Conservation (phyloP, 2,888 invertebrate species). For the Tinea semifulvella region DNA sequence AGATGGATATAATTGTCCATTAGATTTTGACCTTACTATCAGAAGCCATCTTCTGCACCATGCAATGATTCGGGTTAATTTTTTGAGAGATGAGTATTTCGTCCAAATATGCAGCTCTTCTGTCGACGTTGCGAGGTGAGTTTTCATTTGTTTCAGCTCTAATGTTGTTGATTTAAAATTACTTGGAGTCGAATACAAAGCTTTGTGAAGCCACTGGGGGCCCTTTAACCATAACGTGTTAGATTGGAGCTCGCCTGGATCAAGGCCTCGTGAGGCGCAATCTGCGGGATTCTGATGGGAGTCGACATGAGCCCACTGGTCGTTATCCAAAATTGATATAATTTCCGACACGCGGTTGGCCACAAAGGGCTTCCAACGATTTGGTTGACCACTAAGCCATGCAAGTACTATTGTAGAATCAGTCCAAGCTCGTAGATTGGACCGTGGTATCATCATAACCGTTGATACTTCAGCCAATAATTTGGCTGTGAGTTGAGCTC, state of each 20-base stretch:
- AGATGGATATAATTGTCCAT: neutral
- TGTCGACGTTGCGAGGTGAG: neutral
- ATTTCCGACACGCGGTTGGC: slow-evolving; percentile 24
- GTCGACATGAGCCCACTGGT: slow-evolving; percentile 22
- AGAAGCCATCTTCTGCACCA: slow-evolving; percentile 12
- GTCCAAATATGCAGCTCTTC: slow-evolving; percentile 6
- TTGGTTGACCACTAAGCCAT: slow-evolving; percentile 23
- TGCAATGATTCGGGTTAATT: neutral
- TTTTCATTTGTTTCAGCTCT: slow-evolving; percentile 1
- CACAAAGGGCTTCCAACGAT: slow-evolving; percentile 23
- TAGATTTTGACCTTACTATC: neutral
- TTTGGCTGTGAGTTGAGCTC: slow-evolving; percentile 15
- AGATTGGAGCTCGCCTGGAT: slow-evolving; percentile 16
- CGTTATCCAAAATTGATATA: slow-evolving; percentile 16
- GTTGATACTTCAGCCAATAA: slow-evolving; percentile 13
- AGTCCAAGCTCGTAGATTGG: slow-evolving; percentile 20
- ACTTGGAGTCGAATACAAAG: neutral
- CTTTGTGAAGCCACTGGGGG: slow-evolving; percentile 5
- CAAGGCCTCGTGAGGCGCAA: slow-evolving; percentile 24
- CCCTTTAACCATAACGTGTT: slow-evolving; percentile 20
- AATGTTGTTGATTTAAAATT: neutral
- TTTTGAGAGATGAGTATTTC: slow-evolving; percentile 12
- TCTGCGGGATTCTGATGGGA: slow-evolving; percentile 25
- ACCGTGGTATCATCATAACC: slow-evolving; percentile 15
- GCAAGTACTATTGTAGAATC: slow-evolving; percentile 24